These are phyloP conservation scores for Microdon myrmicae DNA, from an alignment of 2,888 invertebrate genomes.

Conservation along the genomic window DNA sequence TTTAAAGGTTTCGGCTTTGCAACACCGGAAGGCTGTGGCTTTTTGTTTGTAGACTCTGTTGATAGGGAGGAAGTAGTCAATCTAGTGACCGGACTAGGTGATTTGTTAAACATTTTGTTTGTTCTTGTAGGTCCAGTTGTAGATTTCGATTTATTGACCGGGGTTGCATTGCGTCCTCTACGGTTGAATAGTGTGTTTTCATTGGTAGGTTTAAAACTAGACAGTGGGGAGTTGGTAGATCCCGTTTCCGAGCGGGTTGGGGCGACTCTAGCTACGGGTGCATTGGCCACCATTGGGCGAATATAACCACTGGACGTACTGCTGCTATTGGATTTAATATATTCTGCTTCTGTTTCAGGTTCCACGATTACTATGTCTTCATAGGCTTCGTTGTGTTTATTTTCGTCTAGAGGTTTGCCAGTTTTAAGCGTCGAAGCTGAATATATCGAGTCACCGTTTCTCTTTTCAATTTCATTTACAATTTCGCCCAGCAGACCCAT, in stretches of 20 bases:
- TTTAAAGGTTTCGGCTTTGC: constrained; percentile 55
- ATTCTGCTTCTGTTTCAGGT: constrained; percentile 70
- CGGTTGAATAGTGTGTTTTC: constrained; percentile 15
- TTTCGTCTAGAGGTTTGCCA: constrained; percentile 64
- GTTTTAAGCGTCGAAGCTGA: constrained; percentile 80
- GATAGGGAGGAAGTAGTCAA: constrained; percentile 38
- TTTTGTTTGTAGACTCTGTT: constrained; percentile 43
- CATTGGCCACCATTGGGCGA: constrained; percentile 77
- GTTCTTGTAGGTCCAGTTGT: constrained; percentile 46
- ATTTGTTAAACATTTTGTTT: constrained; percentile 43
- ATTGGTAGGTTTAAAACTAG: constrained; percentile 63
- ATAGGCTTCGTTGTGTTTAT: constrained; percentile 27
- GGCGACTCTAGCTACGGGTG: constrained; percentile 69
- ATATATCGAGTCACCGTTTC: constrained; percentile 88
- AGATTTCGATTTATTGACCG: constrained; percentile 32
- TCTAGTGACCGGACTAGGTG: constrained; percentile 35
- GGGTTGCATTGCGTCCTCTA: constrained; percentile 2
- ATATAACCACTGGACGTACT: constrained; percentile 80
- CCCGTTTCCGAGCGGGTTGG: constrained; percentile 62
- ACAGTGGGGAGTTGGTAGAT: constrained; percentile 61
- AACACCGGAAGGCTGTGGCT: constrained; percentile 49
- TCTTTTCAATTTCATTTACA: constrained; percentile 85
- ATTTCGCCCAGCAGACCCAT: constrained; percentile 87
- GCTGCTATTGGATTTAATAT: constrained; percentile 71
- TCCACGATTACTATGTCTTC: constrained; percentile 21